Base-by-base conservation (phyloP, 1,140 invertebrate species). In the Heliconius melpomene region DNA sequence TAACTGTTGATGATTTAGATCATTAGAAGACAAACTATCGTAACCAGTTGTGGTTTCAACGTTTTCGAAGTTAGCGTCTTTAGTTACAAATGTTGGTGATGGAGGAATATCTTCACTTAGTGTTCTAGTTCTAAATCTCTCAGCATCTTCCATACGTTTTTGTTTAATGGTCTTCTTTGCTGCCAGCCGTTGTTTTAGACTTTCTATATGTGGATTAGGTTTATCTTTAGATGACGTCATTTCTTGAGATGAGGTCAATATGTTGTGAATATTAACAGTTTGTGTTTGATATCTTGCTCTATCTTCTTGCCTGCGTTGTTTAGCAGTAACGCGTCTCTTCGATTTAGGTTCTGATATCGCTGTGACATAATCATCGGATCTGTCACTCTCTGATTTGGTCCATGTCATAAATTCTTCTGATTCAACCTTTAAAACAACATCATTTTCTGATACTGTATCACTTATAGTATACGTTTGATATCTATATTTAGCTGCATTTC, bases 401-500 rank as follows among this genome's bases (percentile, higher is more conserved):
- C 93, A 94, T 46, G 93, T 94, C 8, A 91, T 46, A 72, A 94
- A 95, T 71, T 85, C 90, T 78, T 90, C 90, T 0, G 85, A 81
- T 54, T 91, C 87, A 0, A 87, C 83, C 83, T 89, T 87, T 6
- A 89, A 73, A 8, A 85, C 88, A 52, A 85, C 85, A 36, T 91
- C 89, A 71, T 73, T 86, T 50, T 89, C 91, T 6, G 87, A 80
- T 20, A 87, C 88, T 0, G 88, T 95, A 23, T 96, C 96, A 20
- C 95, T 96, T 54, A 98, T 97, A 0, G 97, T 97, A 84, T 97
- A 97, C 0, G 97, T 98, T 87, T 96, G 96, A 85, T 97, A 98
- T 75, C 97, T 95, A 83, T 98, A 97, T 87, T 97, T 97, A 2
- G 96, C 95, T 32, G 97, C 86, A 66, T 96, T 96, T 78, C 97